These are phyloP conservation scores for Mythimna pallens DNA, from an alignment of 2,888 invertebrate genomes.

Conservation along the genomic window DNA sequence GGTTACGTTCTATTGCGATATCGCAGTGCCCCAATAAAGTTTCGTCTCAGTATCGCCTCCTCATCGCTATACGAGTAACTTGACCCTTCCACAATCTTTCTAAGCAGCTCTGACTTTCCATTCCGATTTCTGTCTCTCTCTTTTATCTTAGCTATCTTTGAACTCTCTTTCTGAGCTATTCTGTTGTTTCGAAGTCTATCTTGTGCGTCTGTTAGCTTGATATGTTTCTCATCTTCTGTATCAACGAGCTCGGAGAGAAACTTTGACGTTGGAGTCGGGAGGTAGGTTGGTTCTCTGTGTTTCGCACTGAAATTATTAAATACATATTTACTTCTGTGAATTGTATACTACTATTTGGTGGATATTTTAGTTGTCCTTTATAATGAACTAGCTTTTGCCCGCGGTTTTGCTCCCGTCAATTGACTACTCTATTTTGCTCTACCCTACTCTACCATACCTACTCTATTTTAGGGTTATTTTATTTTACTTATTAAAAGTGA, in stretches of 20 bases:
- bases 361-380: no score
- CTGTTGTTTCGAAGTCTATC: neutral
- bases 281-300: no score
- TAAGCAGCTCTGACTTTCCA: neutral
- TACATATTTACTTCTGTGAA: neutral
- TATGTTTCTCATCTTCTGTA: neutral
- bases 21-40: slow-evolving; percentile 23
- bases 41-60: slow-evolving; percentile 22
- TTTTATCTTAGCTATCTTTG: slow-evolving; percentile 5
- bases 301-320: neutral
- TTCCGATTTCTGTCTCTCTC: neutral
- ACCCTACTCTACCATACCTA: no score
- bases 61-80: slow-evolving; percentile 45
- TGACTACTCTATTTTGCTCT: no score
- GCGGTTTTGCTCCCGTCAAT: no score
- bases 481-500: no score
- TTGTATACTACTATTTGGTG: neutral
- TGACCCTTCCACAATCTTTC: slow-evolving; percentile 30
- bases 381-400: no score
- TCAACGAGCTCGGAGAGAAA: fast-evolving
- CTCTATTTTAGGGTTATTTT: no score
- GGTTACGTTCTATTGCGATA: neutral
- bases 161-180: neutral
- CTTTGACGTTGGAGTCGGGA: neutral
- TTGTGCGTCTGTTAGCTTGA: neutral